Conservation (phyloP, 2,113 vertebrate species). For the Vimba vimba region DNA sequence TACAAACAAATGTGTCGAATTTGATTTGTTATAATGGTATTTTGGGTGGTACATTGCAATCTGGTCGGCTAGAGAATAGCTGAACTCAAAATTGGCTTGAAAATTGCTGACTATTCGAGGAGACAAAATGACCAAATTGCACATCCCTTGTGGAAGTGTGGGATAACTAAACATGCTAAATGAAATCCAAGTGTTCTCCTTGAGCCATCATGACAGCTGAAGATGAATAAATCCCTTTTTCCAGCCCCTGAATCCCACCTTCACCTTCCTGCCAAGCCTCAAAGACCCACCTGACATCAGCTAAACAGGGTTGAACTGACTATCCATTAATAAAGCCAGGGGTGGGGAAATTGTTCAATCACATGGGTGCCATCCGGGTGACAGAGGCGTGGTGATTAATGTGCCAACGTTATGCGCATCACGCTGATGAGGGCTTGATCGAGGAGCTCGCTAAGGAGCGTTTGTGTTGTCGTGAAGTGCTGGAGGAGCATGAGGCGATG, state of each 20-base stretch:
- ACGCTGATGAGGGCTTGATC: not conserved
- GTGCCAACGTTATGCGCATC: not conserved
- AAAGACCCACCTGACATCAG: constrained; percentile 5
- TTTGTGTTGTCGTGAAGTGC: not conserved
- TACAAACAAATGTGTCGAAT: not conserved
- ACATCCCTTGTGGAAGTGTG: not conserved
- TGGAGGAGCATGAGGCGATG: not conserved
- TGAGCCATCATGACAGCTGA: not conserved
- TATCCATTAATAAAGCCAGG: constrained; percentile 79
- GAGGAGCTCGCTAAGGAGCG: not conserved
- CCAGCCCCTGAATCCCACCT: not conserved
- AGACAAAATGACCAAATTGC: not conserved
- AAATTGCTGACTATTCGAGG: not conserved
- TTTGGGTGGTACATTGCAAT: not conserved
- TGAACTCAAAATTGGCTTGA: not conserved
- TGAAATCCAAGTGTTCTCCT: not conserved
- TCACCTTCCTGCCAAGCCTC: constrained; percentile 1
- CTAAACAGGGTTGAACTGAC: not conserved
- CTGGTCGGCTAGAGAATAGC: not conserved
- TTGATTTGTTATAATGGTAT: not conserved
- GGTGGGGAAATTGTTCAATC: constrained; percentile 72
- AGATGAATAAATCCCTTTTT: constrained; percentile 4
- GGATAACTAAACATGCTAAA: constrained; percentile 4
- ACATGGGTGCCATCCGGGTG: constrained; percentile 73
- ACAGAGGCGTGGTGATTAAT: constrained; percentile 25